Conservation (phyloP, 2,797 vertebrate genomes). For the Amphiprion clarkii region DNA sequence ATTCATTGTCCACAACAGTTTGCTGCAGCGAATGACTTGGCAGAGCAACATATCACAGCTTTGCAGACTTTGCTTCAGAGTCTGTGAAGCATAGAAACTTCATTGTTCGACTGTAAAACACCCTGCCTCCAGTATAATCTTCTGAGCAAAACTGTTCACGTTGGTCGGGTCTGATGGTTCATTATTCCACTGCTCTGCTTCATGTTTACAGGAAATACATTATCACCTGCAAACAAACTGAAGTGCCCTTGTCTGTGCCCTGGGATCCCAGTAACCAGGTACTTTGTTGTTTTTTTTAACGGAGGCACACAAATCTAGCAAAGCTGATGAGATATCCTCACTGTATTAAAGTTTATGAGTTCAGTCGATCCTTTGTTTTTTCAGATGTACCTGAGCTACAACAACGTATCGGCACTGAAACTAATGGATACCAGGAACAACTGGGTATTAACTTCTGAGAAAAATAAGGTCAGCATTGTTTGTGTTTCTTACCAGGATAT, state of each 20-base stretch:
- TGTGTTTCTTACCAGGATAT: conserved; percentile 21
- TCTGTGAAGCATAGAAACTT: conserved; percentile 60
- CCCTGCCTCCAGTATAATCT: conserved; percentile 40
- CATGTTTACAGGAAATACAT: conserved; percentile 92
- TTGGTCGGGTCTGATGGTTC: not conserved
- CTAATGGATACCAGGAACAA: conserved; percentile 90
- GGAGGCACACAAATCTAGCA: not conserved
- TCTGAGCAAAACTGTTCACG: conserved; percentile 3
- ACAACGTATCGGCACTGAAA: conserved; percentile 96
- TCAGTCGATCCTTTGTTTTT: conserved; percentile 33
- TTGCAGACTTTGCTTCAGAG: conserved; percentile 60
- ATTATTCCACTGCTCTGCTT: conserved; percentile 17
- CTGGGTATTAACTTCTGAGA: conserved; percentile 92
- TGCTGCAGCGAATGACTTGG: conserved; percentile 62
- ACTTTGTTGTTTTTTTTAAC: conserved; percentile 52
- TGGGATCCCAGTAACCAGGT: conserved; percentile 99
- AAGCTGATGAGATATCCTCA: conserved; percentile 34
- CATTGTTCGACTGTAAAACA: conserved; percentile 67
- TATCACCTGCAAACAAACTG: conserved; percentile 91
- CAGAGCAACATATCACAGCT: conserved; percentile 50
- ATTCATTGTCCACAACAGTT: conserved; percentile 42
- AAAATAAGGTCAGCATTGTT: conserved; percentile 88
- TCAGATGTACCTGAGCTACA: conserved; percentile 97
- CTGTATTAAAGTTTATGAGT: conserved; percentile 15
- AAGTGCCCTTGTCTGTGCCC: conserved; percentile 94